Evolutionary conservation across 2,113 vertebrate genomes (phyloP), one percentile per base, ranked within the genome.

Genomic region (Paralichthys olivaceus): DNA sequence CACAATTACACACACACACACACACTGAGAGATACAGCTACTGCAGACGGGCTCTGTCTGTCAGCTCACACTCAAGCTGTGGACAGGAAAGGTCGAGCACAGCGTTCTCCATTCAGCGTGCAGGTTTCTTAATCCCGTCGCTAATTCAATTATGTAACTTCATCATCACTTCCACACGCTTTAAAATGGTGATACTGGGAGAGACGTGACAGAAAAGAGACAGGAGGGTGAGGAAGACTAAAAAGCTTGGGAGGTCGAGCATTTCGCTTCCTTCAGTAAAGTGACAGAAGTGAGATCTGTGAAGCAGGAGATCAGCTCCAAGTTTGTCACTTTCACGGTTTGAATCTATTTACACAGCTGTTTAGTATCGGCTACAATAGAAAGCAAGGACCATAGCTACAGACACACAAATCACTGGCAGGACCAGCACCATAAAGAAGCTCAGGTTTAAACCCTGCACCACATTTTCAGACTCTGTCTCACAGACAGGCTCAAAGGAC

Each of bases 1-100:
- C 81, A 66, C 56, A 60, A 56, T 45, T 56, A 54, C 65, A 80
- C 69, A 55, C 47, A 81, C 60, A 67, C 77, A 68, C 40, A 49
- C 40, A 23, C 37, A 29, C 25, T 15, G 55, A 37, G 14, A n/a
- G 29, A 15, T 34, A 47, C 32, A 68, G 73, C 75, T 22, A 34
- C 26, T 25, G 22, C 60, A 64, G 47, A 26, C 7, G 0, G 56
- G 74, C 58, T 32, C 61, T 28, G 28, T 45, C 61, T 75, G 64
- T 78, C 59, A 80, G 81, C 86, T 90, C 77, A 75, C 72, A 77
- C 58, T 79, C 66, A 60, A 0, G 14, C 29, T 22, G 72, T 58
- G 49, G 73, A 83, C 45, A 59, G 67, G 80, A 72, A 76, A 56
- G 83, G 84, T 80, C 77, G 80, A 79, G 63, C 43, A 58, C 76